Base-by-base conservation (phyloP, 37 sponge, comb jelly and placozoan genomes). In the Halisarca cf. caerulea region DNA sequence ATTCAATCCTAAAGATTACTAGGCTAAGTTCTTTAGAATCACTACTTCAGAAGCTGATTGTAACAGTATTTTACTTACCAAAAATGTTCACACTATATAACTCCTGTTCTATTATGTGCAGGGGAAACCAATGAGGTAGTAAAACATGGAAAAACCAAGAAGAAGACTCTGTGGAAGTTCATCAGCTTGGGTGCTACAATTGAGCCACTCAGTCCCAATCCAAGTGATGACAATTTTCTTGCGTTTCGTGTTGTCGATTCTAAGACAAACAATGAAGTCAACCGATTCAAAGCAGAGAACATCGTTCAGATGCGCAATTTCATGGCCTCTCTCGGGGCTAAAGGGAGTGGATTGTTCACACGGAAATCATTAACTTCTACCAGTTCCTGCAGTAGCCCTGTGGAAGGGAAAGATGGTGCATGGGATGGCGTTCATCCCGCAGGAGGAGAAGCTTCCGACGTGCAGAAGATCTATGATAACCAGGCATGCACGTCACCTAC, bases 261-360 rank as follows among this genome's bases (percentile, higher is more conserved):
- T n/a, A 44, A 23, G 2, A 55, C 82, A 3, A 59, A 78, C 14
- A 55, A 79, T n/a, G 30, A 39, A 0, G 55, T 87, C 59, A 38
- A 39, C 30, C 81, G 80, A 2, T 82, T 88, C 72, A 84, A 83
- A 80, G 88, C 91, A 23, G 79, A 88, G 0, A 86, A 93, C 75
- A 85, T 88, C 23, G 85, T 85, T 11, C 86, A 90, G 81, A 85
- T 86, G 79, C 66, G 94, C 8, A 81, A 55, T 36, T 90, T 93
- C 45, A 90, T 93, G 90, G 90, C 89, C 5, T 84, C 88, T 18
- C 88, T 93, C 0, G 86, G 91, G 9, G 91, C 80, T 6, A 86
- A 30, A 53, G 90, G 93, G 21, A 80, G 78, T 42, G 93, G 93
- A 0, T 41, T 93, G 0, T 93, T 93, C 79, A 80, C 92, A 43